Conservation (phyloP, 2,797 vertebrate species). For the Chaunax sp. region DNA sequence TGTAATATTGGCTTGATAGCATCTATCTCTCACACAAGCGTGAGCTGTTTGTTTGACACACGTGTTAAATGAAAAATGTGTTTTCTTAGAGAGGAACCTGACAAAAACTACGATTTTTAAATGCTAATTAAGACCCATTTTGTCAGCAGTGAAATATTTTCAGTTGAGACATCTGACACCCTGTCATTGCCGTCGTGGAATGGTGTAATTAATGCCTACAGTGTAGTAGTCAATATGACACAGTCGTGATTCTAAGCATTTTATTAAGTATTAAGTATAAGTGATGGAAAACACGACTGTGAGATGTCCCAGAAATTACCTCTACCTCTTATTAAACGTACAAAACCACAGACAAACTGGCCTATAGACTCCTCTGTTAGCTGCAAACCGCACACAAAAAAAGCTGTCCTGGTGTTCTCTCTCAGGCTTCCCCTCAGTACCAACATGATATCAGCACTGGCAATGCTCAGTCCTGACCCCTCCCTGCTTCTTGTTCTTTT, state of each 20-base stretch:
- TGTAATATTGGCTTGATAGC: slow-evolving; percentile 10
- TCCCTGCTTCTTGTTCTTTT: slow-evolving; percentile 29
- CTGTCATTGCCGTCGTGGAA: slow-evolving; percentile 44
- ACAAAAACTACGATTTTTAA: slow-evolving; percentile 28
- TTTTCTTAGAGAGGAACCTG: slow-evolving; percentile 9
- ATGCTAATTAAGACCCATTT: slow-evolving; percentile 18
- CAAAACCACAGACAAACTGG: slow-evolving; percentile 15
- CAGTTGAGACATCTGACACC: slow-evolving; percentile 16
- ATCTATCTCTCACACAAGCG: slow-evolving; percentile 12
- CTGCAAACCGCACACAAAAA: slow-evolving; percentile 4
- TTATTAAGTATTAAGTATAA: not conserved
- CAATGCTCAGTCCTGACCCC: slow-evolving; percentile 27
- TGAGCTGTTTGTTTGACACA: slow-evolving; percentile 16
- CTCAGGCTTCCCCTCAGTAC: slow-evolving; percentile 20
- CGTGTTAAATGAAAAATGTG: not conserved
- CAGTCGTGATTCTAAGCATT: slow-evolving; percentile 12
- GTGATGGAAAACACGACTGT: not conserved
- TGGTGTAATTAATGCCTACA: slow-evolving; percentile 31
- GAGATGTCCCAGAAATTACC: slow-evolving; percentile 11
- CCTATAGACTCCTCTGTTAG: too few species aligned
- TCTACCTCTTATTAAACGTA: not conserved
- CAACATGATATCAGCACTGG: slow-evolving; percentile 40
- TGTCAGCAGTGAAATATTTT: slow-evolving; percentile 36
- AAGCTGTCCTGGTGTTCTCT: slow-evolving; percentile 3
- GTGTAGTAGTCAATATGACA: slow-evolving; percentile 35